A percentile compares a stretch with the other conserved stretches of the same genome.
These are phyloP conservation scores for Phylloscopus whistleri DNA, from an alignment of 2,113 vertebrate genomes.

Conservation along the genomic window DNA sequence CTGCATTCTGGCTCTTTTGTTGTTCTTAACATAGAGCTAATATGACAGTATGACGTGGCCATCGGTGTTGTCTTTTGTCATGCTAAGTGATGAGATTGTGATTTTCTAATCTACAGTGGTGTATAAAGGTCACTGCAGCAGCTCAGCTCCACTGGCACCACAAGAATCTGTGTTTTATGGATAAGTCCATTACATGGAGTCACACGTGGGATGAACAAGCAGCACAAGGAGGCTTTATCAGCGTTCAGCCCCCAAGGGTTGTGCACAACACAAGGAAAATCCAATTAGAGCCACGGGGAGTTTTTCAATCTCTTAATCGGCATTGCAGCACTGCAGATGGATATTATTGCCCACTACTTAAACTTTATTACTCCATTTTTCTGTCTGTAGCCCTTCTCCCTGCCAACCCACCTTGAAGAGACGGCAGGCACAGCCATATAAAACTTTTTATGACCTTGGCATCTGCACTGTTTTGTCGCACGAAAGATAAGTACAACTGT, in stretches of 20 bases:
- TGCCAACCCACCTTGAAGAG: slow-evolving; percentile 71
- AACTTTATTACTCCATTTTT: slow-evolving; percentile 74
- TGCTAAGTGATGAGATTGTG: slow-evolving; percentile 13
- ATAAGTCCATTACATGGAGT: slow-evolving; percentile 57
- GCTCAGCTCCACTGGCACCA: not conserved
- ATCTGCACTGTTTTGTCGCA: slow-evolving; percentile 42
- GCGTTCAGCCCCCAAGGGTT: slow-evolving; percentile 29
- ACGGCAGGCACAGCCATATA: slow-evolving; percentile 51
- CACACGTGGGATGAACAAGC: slow-evolving; percentile 66
- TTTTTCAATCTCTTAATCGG: slow-evolving; percentile 72
- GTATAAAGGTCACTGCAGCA: slow-evolving; percentile 25
- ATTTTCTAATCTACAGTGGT: slow-evolving; percentile 2
- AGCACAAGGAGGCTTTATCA: slow-evolving; percentile 67
- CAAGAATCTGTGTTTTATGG: slow-evolving; percentile 20
- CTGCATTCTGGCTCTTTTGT: not conserved
- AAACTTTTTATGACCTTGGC: slow-evolving; percentile 69
- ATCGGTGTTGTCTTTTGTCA: not conserved
- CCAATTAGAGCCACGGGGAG: slow-evolving; percentile 74
- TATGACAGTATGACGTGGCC: slow-evolving; percentile 5
- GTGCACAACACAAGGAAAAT: slow-evolving; percentile 66
- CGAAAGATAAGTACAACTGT: slow-evolving; percentile 34
- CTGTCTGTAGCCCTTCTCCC: slow-evolving; percentile 64
- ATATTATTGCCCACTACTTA: slow-evolving; percentile 75
- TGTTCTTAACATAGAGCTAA: not conserved
- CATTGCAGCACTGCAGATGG: slow-evolving; percentile 72